A percentile compares a stretch with the other conserved stretches of the same genome.
Evolutionary conservation across 2,888 invertebrate species (phyloP).

Genomic region (Melinopterus prodromus): DNA sequence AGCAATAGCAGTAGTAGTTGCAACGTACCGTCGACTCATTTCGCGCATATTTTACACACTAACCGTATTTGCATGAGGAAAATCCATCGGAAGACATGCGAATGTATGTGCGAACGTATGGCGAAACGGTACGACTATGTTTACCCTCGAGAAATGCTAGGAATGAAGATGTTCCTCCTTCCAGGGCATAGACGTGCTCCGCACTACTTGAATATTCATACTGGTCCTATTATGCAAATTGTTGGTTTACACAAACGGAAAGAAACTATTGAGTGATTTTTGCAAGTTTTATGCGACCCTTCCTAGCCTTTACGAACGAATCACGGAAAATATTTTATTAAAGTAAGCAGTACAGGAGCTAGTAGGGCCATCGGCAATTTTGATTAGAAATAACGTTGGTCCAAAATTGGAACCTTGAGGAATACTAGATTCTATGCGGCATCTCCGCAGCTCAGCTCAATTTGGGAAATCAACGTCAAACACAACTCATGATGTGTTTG

Average conservation of each 20-base stretch:
- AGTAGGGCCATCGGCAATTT: no score
- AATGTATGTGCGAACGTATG: background rate
- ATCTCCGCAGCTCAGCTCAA: no score
- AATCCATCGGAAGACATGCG: background rate
- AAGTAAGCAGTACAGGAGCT: no score
- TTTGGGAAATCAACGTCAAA: no score
- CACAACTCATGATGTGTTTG: no score
- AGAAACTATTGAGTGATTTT: background rate
- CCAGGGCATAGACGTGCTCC: background rate
- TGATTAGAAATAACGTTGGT: no score
- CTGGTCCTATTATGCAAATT: background rate
- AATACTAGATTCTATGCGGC: no score
- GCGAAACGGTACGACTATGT: background rate
- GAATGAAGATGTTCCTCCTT: background rate
- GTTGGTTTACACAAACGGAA: background rate
- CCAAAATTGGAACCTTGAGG: no score
- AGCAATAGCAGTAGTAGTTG: background rate
- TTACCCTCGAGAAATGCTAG: background rate
- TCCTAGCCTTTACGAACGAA: background rate
- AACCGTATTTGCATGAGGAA: background rate
- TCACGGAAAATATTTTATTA: no score
- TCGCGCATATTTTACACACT: constrained; percentile 4
- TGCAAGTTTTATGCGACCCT: background rate
- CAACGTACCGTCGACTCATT: background rate
- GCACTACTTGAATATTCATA: background rate